Percentiles rank a stretch among this genome's conserved stretches.
These are phyloP conservation scores for Gisinianus flammeolus DNA, from an alignment of 2,888 invertebrate species.

Conservation along the genomic window DNA sequence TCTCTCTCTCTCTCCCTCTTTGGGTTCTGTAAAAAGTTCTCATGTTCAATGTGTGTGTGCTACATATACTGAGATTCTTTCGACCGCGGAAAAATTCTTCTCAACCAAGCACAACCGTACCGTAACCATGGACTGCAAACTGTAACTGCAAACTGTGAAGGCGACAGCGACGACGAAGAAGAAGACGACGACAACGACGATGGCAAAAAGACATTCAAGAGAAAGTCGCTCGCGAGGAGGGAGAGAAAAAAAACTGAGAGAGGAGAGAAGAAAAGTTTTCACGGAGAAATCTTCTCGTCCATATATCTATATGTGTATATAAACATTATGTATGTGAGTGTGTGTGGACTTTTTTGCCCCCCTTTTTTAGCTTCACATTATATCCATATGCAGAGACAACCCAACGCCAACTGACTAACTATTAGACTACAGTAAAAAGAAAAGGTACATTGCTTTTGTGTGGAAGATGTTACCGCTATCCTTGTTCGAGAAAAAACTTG, in stretches of 20 bases:
- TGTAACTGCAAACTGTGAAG: background rate
- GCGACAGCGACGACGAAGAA: constrained; percentile 2
- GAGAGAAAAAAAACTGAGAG: background rate
- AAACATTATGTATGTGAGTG: background rate
- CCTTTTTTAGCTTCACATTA: constrained; percentile 1
- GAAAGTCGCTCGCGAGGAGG: background rate
- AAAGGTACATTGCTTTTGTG: constrained; percentile 3
- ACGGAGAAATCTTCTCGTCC: background rate
- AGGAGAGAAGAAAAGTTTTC: constrained; percentile 6
- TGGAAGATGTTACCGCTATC: background rate
- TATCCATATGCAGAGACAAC: background rate
- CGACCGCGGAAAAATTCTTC: constrained; percentile 32
- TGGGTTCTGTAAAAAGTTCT: constrained; percentile 34
- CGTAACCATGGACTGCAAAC: background rate
- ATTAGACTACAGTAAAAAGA: background rate
- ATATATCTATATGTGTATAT: background rate
- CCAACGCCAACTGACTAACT: background rate
- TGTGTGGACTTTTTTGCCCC: background rate
- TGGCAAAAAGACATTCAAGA: constrained; percentile 9
- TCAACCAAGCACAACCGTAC: constrained; percentile 20
- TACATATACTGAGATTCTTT: constrained; percentile 29
- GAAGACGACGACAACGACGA: background rate
- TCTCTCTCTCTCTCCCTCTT: too few species aligned
- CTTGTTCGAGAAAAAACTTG: background rate
- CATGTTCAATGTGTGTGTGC: constrained; percentile 13